phyloP scores from a whole-genome alignment of 2,888 invertebrate genomes.

The Diloba caeruleocephala region DNA sequence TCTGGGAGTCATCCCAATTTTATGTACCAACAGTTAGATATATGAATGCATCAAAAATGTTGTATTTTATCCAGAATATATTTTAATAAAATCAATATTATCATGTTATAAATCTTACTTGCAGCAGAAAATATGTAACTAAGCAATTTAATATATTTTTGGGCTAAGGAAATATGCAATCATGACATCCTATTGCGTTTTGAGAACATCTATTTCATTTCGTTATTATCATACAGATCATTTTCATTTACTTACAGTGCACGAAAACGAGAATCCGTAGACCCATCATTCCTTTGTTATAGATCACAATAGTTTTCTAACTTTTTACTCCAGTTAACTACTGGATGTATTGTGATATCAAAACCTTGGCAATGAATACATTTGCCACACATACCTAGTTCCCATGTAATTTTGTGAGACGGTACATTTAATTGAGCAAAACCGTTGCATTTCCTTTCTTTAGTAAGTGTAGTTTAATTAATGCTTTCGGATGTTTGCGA shows the following conservation, averaged over 20 bases:
- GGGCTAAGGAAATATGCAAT: constrained; percentile 19
- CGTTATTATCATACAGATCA: constrained; percentile 60
- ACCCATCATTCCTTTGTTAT: constrained; percentile 82
- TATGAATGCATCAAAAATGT: constrained; percentile 1
- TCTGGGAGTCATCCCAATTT: no score
- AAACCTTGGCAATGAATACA: constrained; percentile 71
- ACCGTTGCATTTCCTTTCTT: constrained; percentile 50
- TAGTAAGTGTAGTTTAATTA: constrained; percentile 50
- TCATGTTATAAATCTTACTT: neutral
- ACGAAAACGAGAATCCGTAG: constrained; percentile 59
- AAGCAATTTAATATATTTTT: constrained; percentile 5
- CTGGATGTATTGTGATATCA: constrained; percentile 51
- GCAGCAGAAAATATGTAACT: neutral
- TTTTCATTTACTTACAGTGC: constrained; percentile 70
- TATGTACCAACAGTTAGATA: no score
- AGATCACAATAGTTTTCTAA: constrained; percentile 73
- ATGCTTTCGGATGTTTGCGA: constrained; percentile 46
- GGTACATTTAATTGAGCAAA: constrained; percentile 47
- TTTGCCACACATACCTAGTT: constrained; percentile 59
- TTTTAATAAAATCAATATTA: no score
- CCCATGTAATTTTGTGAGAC: constrained; percentile 56
- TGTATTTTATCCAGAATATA: no score
- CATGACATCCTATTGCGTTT: constrained; percentile 35
- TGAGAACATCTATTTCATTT: constrained; percentile 55
- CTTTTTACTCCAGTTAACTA: constrained; percentile 65